Conservation (phyloP, 37 sponge, comb jelly and placozoan genomes). For the Mnemiopsis leidyi region DNA sequence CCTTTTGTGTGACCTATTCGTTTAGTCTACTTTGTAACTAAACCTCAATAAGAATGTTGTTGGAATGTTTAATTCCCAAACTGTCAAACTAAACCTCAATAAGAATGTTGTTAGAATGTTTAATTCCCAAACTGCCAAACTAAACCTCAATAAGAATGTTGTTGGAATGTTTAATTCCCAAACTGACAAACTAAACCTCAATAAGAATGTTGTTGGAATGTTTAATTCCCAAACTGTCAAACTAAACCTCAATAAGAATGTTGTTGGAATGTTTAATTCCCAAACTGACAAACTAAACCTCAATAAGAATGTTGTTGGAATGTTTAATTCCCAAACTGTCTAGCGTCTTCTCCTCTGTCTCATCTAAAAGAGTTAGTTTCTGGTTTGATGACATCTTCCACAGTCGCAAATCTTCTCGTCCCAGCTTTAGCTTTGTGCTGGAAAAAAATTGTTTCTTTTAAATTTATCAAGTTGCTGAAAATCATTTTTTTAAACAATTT, state of each 20-base stretch:
- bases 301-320: conserved; percentile 41
- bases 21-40: too few species aligned
- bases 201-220: not conserved
- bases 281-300: too few species aligned
- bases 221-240: not conserved
- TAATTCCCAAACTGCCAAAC: too few species aligned
- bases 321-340: not conserved
- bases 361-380: conserved; percentile 36
- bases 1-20: too few species aligned
- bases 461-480: too few species aligned
- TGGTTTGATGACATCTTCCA: conserved; percentile 19
- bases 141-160: conserved; percentile 53
- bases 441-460: too few species aligned
- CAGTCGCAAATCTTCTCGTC: conserved; percentile 29
- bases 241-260: conserved; percentile 56
- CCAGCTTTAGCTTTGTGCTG: conserved; percentile 32
- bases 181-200: too few species aligned
- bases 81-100: too few species aligned
- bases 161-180: not conserved
- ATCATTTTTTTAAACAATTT: too few species aligned
- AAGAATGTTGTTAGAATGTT: too few species aligned
- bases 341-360: conserved; percentile 47
- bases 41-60: too few species aligned
- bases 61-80: too few species aligned
- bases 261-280: not conserved